These are phyloP conservation scores for Sternarchorhynchus goeldii DNA, from an alignment of 2,797 vertebrate species.

Conservation along the genomic window DNA sequence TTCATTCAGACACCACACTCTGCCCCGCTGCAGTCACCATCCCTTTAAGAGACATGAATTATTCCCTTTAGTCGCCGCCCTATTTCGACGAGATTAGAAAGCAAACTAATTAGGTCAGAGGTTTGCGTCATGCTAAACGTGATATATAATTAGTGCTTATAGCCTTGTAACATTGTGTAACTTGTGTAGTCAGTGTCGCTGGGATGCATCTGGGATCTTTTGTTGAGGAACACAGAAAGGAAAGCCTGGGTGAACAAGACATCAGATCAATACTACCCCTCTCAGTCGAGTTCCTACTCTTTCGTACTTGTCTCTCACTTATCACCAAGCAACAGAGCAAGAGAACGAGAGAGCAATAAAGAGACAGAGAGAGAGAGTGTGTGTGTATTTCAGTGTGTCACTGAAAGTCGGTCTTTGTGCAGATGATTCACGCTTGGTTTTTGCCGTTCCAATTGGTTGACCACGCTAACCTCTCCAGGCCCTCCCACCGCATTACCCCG, in stretches of 20 bases:
- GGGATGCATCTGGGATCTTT: background rate
- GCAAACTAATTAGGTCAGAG: slow-evolving; percentile 43
- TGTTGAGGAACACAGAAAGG: slow-evolving; percentile 24
- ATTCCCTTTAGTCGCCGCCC: slow-evolving; percentile 32
- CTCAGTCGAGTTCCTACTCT: slow-evolving; percentile 22
- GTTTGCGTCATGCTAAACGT: slow-evolving; percentile 31
- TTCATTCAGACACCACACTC: slow-evolving; percentile 33
- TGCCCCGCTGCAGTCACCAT: slow-evolving; percentile 14
- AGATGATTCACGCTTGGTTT: background rate
- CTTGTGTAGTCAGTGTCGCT: slow-evolving; percentile 7
- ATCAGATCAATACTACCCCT: slow-evolving; percentile 57
- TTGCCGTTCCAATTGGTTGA: slow-evolving; percentile 2
- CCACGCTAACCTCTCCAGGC: slow-evolving; percentile 13
- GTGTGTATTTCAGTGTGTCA: slow-evolving; percentile 13
- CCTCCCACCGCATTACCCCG: slow-evolving; percentile 18
- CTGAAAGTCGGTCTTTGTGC: slow-evolving; percentile 9
- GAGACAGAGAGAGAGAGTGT: slow-evolving; percentile 20
- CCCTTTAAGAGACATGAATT: slow-evolving; percentile 43
- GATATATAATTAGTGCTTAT: slow-evolving; percentile 51
- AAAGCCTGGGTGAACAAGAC: slow-evolving; percentile 26
- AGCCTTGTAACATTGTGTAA: slow-evolving; percentile 33
- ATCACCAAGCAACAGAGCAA: slow-evolving; percentile 46
- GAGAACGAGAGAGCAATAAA: slow-evolving; percentile 7
- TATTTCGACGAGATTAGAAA: slow-evolving; percentile 41
- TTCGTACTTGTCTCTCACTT: slow-evolving; percentile 40